These are phyloP conservation scores for Rhabdornis inornatus DNA, from an alignment of 2,113 vertebrate genomes.

Conservation along the genomic window DNA sequence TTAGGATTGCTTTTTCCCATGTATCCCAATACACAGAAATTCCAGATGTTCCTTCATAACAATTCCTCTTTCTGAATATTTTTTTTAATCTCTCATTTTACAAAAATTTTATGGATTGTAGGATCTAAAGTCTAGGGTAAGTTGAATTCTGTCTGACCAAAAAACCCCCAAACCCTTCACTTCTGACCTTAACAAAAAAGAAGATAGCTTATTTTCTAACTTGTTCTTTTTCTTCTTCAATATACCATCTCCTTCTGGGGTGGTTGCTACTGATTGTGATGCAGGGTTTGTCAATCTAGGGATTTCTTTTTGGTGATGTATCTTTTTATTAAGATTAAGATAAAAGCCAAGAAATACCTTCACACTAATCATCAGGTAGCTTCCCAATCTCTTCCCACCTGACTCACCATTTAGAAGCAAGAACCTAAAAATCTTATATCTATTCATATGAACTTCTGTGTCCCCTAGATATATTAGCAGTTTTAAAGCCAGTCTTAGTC, in stretches of 20 bases:
- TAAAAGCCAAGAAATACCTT: neutral
- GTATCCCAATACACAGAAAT: neutral
- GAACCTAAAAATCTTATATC: neutral
- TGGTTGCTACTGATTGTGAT: neutral
- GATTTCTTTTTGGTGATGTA: neutral
- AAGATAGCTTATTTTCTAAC: neutral
- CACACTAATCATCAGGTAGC: neutral
- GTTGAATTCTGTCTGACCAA: neutral
- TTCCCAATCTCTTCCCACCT: neutral
- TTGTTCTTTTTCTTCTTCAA: neutral
- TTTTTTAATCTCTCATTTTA: neutral
- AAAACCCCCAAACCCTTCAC: accelerated
- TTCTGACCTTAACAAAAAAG: neutral
- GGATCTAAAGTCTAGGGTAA: neutral
- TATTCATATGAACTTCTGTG: neutral
- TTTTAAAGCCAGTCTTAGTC: neutral
- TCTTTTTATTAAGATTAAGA: neutral
- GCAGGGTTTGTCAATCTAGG: neutral
- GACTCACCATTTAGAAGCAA: neutral
- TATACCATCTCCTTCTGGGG: neutral
- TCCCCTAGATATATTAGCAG: neutral
- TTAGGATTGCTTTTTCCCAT: neutral
- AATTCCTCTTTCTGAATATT: neutral
- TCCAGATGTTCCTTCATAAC: neutral
- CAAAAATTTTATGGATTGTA: neutral